Percentiles rank a stretch among this genome's conserved stretches.
Conservation (phyloP, 2,888 invertebrate species). For the Phorcus lineatus region DNA sequence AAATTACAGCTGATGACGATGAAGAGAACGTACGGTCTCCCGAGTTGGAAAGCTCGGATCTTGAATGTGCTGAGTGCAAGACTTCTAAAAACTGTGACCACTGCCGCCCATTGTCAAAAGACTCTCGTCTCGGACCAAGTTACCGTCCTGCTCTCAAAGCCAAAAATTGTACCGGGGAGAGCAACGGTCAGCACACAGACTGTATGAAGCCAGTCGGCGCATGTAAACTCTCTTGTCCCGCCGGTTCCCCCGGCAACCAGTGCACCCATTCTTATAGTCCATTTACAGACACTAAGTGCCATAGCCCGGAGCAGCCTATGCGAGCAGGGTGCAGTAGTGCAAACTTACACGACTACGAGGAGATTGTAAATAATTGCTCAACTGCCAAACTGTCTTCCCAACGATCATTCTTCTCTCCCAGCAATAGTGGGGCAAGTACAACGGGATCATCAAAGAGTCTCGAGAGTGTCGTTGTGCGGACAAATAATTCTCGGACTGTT, state of each 20-base stretch:
- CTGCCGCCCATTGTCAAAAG: slow-evolving; percentile 1
- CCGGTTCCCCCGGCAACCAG: slow-evolving; percentile 14
- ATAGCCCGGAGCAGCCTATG: slow-evolving; percentile 5
- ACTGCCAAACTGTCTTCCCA: slow-evolving; percentile 48
- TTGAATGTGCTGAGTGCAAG: slow-evolving; percentile 14
- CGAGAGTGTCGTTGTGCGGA: slow-evolving; percentile 71
- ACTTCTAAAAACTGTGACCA: slow-evolving; percentile 24
- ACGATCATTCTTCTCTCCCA: slow-evolving; percentile 67
- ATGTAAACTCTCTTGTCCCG: background rate
- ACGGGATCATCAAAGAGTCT: slow-evolving; percentile 56
- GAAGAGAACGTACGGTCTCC: slow-evolving; percentile 18
- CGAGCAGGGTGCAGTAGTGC: slow-evolving; percentile 30
- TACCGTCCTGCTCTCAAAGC: slow-evolving; percentile 22
- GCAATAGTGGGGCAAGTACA: slow-evolving; percentile 63
- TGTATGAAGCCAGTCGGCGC: background rate
- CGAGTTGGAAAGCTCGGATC: slow-evolving; percentile 1
- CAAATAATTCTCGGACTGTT: slow-evolving; percentile 72
- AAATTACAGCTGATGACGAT: slow-evolving; percentile 12
- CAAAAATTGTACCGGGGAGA: slow-evolving; percentile 12
- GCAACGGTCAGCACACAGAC: background rate
- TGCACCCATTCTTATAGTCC: background rate
- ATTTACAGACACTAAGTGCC: slow-evolving; percentile 6
- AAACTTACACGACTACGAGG: slow-evolving; percentile 39
- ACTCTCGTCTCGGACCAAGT: background rate
- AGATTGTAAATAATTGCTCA: slow-evolving; percentile 30